Evolutionary conservation across 2,797 vertebrate genomes (phyloP), one percentile per base, ranked within the genome.

Genomic region (Podarcis siculus): DNA sequence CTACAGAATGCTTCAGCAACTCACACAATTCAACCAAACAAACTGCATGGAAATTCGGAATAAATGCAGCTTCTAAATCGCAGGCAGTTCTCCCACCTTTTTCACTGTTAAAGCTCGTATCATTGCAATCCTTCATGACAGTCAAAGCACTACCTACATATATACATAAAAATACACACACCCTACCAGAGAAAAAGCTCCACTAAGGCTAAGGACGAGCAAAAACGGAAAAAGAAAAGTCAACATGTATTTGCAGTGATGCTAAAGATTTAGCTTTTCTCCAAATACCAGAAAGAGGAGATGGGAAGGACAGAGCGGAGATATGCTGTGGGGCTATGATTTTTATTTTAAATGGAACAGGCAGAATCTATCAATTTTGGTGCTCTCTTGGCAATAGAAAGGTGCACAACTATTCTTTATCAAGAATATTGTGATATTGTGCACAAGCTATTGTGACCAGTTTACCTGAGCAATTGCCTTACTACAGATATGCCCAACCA

Each of bases 31-130:
- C 78, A 90, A 87, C 91, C 85, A 72, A 86, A 72, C 79, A 83
- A 86, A 89, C 64, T 88, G 71, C 91, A 83, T 83, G 90, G 83
- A 86, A 85, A 89, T 76, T 55, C 64, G 81, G 89, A 89, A 88
- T 49, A 82, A 79, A 76, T 82, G 39, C 91, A 69, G 91, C 88
- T 91, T 92, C 92, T 89, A 94, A 95, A 94, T 94, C 91, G 92
- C 91, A 88, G 93, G 91, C 66, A 76, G 90, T 90, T 92, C 49
- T 91, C 92, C 75, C 92, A 87, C 89, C 83, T 42, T 92, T 93
- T 90, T 79, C 9, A 21, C 86, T 88, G 92, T 91, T 79, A 93
- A 92, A 73, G 78, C 90, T 17, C 87, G 91, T 91, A 73, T 17
- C 91, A 91, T 92, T 88, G 91, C 91, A 95, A 92, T 49, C 82